Conservation (phyloP, 2,797 vertebrate species). For the Decapterus maruadsi region DNA sequence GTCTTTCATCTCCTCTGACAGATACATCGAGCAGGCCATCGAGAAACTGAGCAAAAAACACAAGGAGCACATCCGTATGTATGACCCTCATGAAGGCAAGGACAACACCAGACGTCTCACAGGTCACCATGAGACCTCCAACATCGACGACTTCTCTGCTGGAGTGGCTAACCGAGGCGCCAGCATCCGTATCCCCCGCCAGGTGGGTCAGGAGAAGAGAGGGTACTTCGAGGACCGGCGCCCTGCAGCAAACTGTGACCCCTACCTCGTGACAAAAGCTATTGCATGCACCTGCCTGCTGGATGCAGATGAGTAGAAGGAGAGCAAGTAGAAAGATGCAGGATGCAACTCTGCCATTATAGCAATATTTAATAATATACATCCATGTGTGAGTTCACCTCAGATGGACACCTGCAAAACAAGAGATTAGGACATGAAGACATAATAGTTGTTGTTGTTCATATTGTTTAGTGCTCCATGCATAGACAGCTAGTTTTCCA, state of each 20-base stretch:
- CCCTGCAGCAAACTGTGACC: constrained; percentile 92
- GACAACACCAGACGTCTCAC: constrained; percentile 91
- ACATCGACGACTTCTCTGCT: constrained; percentile 85
- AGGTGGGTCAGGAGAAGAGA: constrained; percentile 82
- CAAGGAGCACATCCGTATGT: constrained; percentile 85
- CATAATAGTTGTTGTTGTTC: background rate
- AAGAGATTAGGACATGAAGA: background rate
- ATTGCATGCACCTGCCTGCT: constrained; percentile 86
- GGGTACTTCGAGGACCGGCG: constrained; percentile 94
- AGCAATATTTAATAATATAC: background rate
- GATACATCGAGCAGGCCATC: constrained; percentile 87
- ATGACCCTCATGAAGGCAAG: constrained; percentile 85
- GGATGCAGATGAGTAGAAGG: background rate
- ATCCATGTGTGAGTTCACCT: background rate
- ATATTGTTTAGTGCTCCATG: background rate
- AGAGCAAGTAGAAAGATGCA: background rate
- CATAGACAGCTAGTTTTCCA: background rate
- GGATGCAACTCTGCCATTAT: background rate
- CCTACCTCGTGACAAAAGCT: constrained; percentile 86
- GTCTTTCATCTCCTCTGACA: constrained; percentile 51
- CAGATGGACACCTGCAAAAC: background rate
- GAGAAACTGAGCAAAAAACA: constrained; percentile 87
- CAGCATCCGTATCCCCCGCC: constrained; percentile 91
- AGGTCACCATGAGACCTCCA: constrained; percentile 87
- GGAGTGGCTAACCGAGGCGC: constrained; percentile 87